Conservation (phyloP, 2,797 vertebrate genomes). For the Heterohyrax brucei region DNA sequence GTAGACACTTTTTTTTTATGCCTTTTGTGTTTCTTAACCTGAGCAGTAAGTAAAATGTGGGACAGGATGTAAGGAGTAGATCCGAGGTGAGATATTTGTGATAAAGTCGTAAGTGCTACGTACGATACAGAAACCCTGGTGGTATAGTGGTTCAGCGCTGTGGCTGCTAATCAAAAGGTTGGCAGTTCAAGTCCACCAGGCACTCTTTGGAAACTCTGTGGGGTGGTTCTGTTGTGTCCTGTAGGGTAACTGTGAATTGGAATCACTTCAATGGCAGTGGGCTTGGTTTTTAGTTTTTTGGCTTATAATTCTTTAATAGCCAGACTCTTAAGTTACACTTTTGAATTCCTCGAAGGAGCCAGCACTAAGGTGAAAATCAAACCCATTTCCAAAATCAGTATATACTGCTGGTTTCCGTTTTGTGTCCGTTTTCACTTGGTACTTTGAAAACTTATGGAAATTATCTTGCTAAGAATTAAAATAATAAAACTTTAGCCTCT, state of each 20-base stretch:
- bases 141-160: too few relatives aligned
- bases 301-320: conserved; percentile 62
- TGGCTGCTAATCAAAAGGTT: too few relatives aligned
- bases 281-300: too few relatives aligned
- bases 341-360: conserved; percentile 68
- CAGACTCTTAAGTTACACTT: conserved; percentile 75
- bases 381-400: conserved; percentile 32
- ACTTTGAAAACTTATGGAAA: conserved; percentile 5
- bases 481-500: background rate
- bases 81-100: background rate
- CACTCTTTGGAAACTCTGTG: too few relatives aligned
- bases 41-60: conserved; percentile 34
- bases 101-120: conserved; percentile 18
- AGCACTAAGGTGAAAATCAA: conserved; percentile 67
- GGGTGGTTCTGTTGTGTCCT: too few relatives aligned
- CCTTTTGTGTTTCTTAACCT: conserved; percentile 21
- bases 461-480: background rate
- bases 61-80: background rate
- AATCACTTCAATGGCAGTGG: too few relatives aligned
- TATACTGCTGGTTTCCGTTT: background rate
- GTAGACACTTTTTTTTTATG: background rate
- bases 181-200: too few relatives aligned
- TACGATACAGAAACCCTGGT: too few relatives aligned
- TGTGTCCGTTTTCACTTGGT: background rate
- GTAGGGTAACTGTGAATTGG: too few relatives aligned